phyloP scores from a whole-genome alignment of 2,113 vertebrate genomes.

The Scolopax mira region DNA sequence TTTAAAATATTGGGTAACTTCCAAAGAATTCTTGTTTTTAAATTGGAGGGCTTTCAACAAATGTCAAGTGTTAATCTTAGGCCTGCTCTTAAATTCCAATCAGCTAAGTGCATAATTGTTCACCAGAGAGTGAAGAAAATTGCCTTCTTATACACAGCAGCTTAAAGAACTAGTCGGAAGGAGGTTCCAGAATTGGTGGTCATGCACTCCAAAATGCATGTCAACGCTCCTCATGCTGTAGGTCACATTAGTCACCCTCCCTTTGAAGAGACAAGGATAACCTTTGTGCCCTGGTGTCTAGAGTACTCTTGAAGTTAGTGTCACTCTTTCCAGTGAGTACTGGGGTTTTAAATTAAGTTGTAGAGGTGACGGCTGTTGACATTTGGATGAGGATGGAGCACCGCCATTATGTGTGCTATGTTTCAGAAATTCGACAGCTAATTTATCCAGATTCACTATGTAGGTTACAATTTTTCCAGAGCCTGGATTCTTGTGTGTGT shows the following conservation, averaged over 20 bases:
- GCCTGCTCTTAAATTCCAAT: conserved; percentile 47
- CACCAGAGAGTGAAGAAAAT: conserved; percentile 31
- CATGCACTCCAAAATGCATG: neutral
- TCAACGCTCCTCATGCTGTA: accelerated
- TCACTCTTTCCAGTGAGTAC: neutral
- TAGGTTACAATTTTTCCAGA: neutral
- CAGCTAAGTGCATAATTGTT: conserved; percentile 60
- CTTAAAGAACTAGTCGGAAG: neutral
- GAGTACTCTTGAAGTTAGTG: neutral
- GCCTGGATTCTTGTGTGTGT: neutral
- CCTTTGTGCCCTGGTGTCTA: neutral
- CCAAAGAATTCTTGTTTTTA: conserved; percentile 26
- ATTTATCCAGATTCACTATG: neutral
- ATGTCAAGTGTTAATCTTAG: conserved; percentile 65
- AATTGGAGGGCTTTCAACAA: conserved; percentile 42
- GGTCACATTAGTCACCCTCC: neutral
- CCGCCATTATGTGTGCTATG: accelerated
- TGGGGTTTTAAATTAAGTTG: neutral
- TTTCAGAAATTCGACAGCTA: neutral
- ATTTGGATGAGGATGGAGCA: neutral
- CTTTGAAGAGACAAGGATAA: neutral
- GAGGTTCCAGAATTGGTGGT: neutral
- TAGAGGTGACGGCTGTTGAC: neutral
- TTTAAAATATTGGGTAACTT: conserved; percentile 36
- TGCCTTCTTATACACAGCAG: neutral